Base-by-base conservation (phyloP, 2,888 invertebrate genomes). In the Deilephila porcellus region DNA sequence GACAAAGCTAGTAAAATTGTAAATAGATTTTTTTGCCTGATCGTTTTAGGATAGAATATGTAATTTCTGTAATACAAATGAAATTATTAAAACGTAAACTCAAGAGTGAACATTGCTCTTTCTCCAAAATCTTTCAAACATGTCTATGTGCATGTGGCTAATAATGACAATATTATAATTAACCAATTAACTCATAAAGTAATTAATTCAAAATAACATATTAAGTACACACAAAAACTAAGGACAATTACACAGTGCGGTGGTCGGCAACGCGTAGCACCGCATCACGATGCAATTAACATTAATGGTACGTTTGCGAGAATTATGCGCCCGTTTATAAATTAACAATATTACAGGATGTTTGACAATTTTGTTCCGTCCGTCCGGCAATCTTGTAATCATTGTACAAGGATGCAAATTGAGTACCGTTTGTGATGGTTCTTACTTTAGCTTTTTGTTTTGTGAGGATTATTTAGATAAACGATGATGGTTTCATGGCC, bases 191-290 rank as follows among this genome's bases (percentile, higher is more conserved):
- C 74, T 74, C 73, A 76, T 74, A 72, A 75, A 70, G 77, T 78
- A 81, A 82, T 76, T 81, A 82, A 74, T 45, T 77, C 45, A 14
- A 45, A 45, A 78, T 77, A 77, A 71, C 73, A 75, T 72, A 76
- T 76, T 76, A 75, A 59, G 32, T 37, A 11, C 59, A 29, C 25
- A 29, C 20, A 37, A 37, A 73, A 67, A 71, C 34, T 64, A 67
- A 52, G 32, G 53, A 62, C 34, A 67, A 67, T 73, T 73, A 73
- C 19, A n/a, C 62, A 32, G 34, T 37, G 37, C 56, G 63, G 81
- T 78, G 77, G 73, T 71, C 82, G 77, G 32, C 86, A 82, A 84
- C 80, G 86, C 85, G 82, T 84, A 81, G 79, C 82, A 70, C 85
- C 82, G 80, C 74, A 71, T 60, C 71, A 59, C 73, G 76, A 77